Evolutionary conservation across 2,113 vertebrate species (phyloP).

Genomic region (Esox niger): DNA sequence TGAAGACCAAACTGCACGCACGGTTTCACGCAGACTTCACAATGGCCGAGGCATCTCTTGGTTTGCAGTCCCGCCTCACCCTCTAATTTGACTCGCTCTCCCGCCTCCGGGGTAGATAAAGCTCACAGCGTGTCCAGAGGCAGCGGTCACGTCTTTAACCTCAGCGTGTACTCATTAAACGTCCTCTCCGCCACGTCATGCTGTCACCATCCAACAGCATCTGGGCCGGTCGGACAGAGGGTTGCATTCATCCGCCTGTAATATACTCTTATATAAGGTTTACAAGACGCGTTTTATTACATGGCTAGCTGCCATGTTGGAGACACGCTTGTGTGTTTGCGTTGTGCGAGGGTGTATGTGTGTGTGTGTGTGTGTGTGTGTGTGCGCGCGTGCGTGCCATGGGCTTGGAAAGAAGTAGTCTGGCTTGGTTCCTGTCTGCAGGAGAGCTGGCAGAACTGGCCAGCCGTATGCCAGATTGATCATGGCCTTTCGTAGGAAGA

Average conservation of each 20-base stretch:
- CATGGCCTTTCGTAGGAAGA: conserved; percentile 13
- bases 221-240: conserved; percentile 34
- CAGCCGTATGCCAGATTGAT: conserved; percentile 36
- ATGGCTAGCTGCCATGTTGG: too few species aligned
- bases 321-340: conserved; percentile 23
- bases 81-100: background rate
- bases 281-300: conserved; percentile 51
- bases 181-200: conserved; percentile 31
- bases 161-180: conserved; percentile 17
- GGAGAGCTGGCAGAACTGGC: conserved; percentile 55
- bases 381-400: conserved; percentile 12
- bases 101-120: background rate
- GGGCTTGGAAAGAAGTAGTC: background rate
- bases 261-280: conserved; percentile 59
- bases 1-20: background rate
- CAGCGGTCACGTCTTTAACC: background rate
- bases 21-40: background rate
- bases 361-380: too few species aligned
- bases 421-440: conserved; percentile 25
- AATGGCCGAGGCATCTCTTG: background rate
- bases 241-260: conserved; percentile 60
- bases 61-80: background rate
- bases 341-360: background rate
- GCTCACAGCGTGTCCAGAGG: background rate
- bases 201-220: conserved; percentile 37